These are phyloP conservation scores for Charaxes varanes DNA, from an alignment of 1,140 invertebrate species.

Conservation along the genomic window DNA sequence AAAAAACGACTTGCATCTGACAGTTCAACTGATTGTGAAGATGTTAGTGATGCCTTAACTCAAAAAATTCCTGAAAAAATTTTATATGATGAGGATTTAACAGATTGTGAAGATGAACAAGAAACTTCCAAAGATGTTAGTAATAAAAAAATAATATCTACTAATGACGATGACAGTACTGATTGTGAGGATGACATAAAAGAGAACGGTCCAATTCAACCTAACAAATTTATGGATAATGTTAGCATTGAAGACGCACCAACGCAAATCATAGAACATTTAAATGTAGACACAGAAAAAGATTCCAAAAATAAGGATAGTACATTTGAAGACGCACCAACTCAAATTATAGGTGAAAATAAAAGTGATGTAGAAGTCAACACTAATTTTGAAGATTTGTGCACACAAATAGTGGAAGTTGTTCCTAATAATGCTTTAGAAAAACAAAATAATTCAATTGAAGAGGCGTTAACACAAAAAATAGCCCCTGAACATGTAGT, in stretches of 20 bases:
- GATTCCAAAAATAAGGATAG: constrained; percentile 8
- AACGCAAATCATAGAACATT: constrained; percentile 25
- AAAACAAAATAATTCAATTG: constrained; percentile 3
- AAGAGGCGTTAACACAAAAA: constrained; percentile 12
- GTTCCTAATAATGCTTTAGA: constrained; percentile 10
- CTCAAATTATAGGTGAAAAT: constrained; percentile 32
- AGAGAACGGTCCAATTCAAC: not conserved
- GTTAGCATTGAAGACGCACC: constrained; percentile 24
- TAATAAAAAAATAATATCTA: not conserved
- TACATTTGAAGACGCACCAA: constrained; percentile 38
- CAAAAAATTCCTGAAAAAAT: constrained; percentile 30
- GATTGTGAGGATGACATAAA: constrained; percentile 13
- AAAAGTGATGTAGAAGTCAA: constrained; percentile 8
- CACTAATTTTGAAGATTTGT: constrained; percentile 29
- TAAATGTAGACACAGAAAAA: constrained; percentile 1
- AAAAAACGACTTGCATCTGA: constrained; percentile 21
- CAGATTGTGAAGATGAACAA: constrained; percentile 47
- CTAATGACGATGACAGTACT: constrained; percentile 16
- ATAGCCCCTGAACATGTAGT: constrained; percentile 14
- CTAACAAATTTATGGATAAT: not conserved
- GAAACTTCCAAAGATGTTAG: not conserved
- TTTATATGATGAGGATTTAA: constrained; percentile 33
- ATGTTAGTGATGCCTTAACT: constrained; percentile 35
- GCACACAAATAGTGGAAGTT: constrained; percentile 32
- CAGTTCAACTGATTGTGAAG: constrained; percentile 48